Evolutionary conservation across 2,113 vertebrate genomes (phyloP), one percentile per base, ranked within the genome.

Genomic region (Hippocampus zosterae): DNA sequence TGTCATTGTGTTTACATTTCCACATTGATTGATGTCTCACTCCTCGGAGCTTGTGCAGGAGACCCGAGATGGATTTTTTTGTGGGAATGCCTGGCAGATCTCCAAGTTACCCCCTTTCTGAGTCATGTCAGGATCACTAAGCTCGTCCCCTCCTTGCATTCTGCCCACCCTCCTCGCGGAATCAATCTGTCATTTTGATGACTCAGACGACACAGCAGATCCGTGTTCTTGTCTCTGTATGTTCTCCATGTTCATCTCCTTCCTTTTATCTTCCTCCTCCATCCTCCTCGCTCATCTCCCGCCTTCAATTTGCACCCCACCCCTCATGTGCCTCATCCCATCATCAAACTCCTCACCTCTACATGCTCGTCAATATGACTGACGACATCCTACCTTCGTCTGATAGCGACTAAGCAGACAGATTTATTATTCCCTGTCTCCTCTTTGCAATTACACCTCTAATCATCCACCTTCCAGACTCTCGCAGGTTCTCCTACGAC

Each of bases 391-490:
- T 73, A 68, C 64, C 50, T 23, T 69, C 7, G 4, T 69, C 66
- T 82, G 78, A 85, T 76, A 63, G 71, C 57, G 44, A 62, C 78
- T 76, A 85, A 84, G 77, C 73, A 65, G 64, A 10, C 65, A 72
- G 9, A 76, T 88, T 79, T 82, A 82, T 83, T 82, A 87, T 87
- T 56, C 59, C 66, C 73, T 71, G 69, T 74, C 44, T 33, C 41
- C 75, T 61, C 69, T 33, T 68, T 72, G 70, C 71, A 67, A 81
- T 40, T 73, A 37, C 82, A 73, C 82, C 78, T 85, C 84, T 83
- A 13, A 12, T 77, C 77, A 79, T 70, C 42, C 19, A 66, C 68
- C 29, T 41, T 41, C 29, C 61, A 63, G 1, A 41, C 10, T 41
- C 33, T 63, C 37, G 7, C 5, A 16, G 16, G 72, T 42, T 37